Base-by-base conservation (phyloP, 2,888 invertebrate species). In the Tineola bisselliella region DNA sequence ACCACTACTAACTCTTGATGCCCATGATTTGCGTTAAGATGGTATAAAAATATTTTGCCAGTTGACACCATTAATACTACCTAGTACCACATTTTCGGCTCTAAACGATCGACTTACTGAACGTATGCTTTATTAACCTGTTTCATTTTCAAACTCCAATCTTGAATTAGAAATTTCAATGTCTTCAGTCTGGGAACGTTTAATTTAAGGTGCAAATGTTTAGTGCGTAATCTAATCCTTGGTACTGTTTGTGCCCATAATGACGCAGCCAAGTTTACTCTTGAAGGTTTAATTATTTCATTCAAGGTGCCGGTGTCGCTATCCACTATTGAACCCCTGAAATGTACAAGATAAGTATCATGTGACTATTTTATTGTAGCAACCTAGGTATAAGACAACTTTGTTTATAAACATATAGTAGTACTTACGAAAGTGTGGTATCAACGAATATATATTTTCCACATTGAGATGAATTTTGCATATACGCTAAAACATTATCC, bases 151-250 rank as follows among this genome's bases (percentile, higher is more conserved):
- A 18, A n/a, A n/a, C 30, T 44, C 83, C 84, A 86, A 61, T 86
- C 81, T 0, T 44, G 30, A 0, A 64, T 66, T 2, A 87, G 70
- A 33, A 75, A 63, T n/a, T 69, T 70, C 58, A 84, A 17, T 0
- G 84, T 82, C 38, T 71, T 63, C 10, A 84, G 63, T 1, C 76
- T 63, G 4, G 78, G 72, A 61, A 79, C 76, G 64, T 81, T 70
- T 31, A 84, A 38, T 1, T 69, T 63, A 0, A 71, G 67, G 17
- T 68, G 69, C 18, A 81, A 64, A n/a, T 65, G 67, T 0, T 71
- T 66, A 8, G 73, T 63, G 0, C 69, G 63, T 4, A 72, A 54
- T 0, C 80, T 72, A 0, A 68, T 59, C 0, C 76, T 73, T 6
- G 67, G 61, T 1, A 61, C 54, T 1, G 61, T 61, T 44, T 62